Percentiles rank a stretch among this genome's conserved stretches.
Conservation (phyloP, 2,888 invertebrate genomes). For the Hyalella azteca region DNA sequence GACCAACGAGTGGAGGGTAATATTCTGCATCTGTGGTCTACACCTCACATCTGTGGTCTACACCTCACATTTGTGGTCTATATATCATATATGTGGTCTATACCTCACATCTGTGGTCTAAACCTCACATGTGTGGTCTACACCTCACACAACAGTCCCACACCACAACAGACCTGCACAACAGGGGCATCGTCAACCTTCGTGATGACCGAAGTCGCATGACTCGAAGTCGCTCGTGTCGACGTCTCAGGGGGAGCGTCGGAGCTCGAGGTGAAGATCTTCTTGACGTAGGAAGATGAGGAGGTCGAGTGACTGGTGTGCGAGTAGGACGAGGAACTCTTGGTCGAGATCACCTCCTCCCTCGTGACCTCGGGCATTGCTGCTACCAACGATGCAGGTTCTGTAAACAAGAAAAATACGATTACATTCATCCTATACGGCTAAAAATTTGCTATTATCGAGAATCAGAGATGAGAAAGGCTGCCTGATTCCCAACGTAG, state of each 20-base stretch:
- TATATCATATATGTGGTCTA: no score
- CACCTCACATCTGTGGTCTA: no score
- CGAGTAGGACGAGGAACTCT: conserved; percentile 41
- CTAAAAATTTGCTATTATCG: no score
- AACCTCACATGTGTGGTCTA: no score
- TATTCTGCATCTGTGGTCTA: neutral
- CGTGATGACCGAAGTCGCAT: neutral
- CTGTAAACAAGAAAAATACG: neutral
- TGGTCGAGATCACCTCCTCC: conserved; percentile 31
- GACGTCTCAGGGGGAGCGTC: neutral
- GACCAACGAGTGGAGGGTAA: neutral
- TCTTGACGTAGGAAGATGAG: conserved; percentile 12
- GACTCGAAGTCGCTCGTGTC: neutral
- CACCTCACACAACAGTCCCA: neutral
- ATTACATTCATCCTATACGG: no score
- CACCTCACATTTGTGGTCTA: no score
- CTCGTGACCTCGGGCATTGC: conserved; percentile 30
- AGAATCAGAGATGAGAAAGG: no score
- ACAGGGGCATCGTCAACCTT: neutral
- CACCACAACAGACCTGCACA: neutral
- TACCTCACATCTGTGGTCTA: no score
- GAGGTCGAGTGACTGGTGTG: neutral
- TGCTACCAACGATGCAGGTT: neutral
- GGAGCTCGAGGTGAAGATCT: conserved; percentile 6
- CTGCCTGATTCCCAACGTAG: no score